Conservation (phyloP, 2,888 invertebrate species). For the Volucella inflata region DNA sequence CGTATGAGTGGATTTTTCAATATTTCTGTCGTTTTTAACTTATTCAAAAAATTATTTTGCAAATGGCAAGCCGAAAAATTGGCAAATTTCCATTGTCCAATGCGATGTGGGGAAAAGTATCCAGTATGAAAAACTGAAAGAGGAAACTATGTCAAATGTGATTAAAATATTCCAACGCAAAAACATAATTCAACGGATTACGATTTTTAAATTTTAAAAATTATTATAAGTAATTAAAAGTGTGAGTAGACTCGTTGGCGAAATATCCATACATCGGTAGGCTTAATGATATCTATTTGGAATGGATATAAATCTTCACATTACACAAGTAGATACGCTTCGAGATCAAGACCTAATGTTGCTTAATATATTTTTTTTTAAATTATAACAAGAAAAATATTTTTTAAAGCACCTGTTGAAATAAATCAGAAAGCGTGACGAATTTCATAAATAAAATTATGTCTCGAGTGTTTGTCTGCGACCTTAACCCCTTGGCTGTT, state of each 20-base stretch:
- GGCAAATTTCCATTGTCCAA: slow-evolving; percentile 52
- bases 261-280: neutral
- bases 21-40: slow-evolving; percentile 26
- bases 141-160: slow-evolving; percentile 32
- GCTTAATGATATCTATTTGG: neutral
- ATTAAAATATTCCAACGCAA: slow-evolving; percentile 47
- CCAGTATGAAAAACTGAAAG: neutral
- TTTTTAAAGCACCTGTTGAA: too few relatives aligned
- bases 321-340: too few relatives aligned
- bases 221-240: neutral
- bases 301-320: too few relatives aligned
- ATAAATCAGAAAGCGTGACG: too few relatives aligned
- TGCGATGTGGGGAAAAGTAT: neutral
- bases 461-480: too few relatives aligned
- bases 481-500: too few relatives aligned
- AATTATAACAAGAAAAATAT: too few relatives aligned
- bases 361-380: too few relatives aligned
- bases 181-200: slow-evolving; percentile 8
- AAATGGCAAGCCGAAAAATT: slow-evolving; percentile 32
- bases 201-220: neutral
- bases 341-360: too few relatives aligned
- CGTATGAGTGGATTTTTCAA: slow-evolving; percentile 4
- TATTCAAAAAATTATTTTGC: slow-evolving; percentile 52
- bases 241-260: neutral
- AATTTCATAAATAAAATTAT: too few relatives aligned